Conservation (phyloP, 2,113 vertebrate species). For the Callorhinus ursinus region DNA sequence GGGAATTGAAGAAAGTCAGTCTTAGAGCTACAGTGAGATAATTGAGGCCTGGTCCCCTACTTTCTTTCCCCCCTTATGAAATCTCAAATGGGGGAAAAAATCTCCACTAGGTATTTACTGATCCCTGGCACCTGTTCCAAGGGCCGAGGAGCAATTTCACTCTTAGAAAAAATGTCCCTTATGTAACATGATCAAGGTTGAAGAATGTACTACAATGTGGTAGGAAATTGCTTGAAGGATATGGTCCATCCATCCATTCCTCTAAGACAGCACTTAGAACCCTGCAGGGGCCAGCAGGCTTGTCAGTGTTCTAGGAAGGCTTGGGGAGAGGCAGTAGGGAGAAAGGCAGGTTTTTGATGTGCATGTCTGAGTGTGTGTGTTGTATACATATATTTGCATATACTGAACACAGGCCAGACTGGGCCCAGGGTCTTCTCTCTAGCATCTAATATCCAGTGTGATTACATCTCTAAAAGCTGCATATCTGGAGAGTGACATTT, state of each 20-base stretch:
- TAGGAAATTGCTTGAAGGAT: not conserved
- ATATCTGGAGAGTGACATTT: not conserved
- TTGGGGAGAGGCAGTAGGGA: not conserved
- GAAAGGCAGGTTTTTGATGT: not conserved
- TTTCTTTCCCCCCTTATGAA: conserved; percentile 5
- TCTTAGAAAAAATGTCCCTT: not conserved
- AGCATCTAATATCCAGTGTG: not conserved
- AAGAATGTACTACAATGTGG: not conserved
- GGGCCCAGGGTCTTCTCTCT: not conserved
- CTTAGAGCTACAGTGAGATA: conserved; percentile 53
- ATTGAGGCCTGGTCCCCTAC: not conserved
- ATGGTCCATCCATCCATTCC: not conserved
- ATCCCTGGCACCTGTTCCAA: not conserved
- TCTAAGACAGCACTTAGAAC: not conserved
- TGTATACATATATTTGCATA: not conserved
- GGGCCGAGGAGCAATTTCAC: not conserved
- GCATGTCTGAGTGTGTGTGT: not conserved
- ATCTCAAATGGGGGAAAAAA: not conserved
- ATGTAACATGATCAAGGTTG: not conserved
- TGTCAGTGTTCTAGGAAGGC: not conserved
- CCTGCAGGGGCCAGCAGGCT: not conserved
- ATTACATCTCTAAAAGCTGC: not conserved
- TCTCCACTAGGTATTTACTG: not conserved
- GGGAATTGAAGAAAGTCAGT: conserved; percentile 48
- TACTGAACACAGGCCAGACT: not conserved